Percentiles rank a stretch among this genome's conserved stretches.
phyloP scores from a whole-genome alignment of 2,888 invertebrate genomes.

The Drosophila ustulata region DNA sequence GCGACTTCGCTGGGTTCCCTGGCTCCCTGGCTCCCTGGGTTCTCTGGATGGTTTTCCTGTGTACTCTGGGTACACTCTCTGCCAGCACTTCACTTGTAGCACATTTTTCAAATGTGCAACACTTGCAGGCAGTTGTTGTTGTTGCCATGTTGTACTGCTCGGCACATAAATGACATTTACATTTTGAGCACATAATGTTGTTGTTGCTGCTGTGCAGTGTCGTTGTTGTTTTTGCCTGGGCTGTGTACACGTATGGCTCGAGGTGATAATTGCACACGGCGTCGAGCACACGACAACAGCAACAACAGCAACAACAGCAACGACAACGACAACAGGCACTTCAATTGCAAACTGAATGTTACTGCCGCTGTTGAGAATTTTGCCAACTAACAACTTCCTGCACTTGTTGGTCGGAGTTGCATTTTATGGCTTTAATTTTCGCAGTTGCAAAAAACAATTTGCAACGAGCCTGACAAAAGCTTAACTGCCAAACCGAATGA shows the following conservation, averaged over 20 bases:
- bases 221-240: constrained; percentile 44
- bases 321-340: constrained; percentile 42
- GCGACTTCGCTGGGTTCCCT: constrained; percentile 4
- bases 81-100: constrained; percentile 60
- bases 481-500: constrained; percentile 15
- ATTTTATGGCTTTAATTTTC: constrained; percentile 62
- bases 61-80: constrained; percentile 23
- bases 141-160: constrained; percentile 42
- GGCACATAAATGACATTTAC: constrained; percentile 74
- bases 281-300: constrained; percentile 52
- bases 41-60: constrained; percentile 24
- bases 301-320: constrained; percentile 17
- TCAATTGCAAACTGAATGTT: constrained; percentile 51
- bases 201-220: constrained; percentile 17
- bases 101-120: constrained; percentile 77
- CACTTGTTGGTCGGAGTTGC: constrained; percentile 38
- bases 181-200: constrained; percentile 73
- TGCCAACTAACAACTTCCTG: constrained; percentile 72
- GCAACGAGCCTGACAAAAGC: constrained; percentile 23
- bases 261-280: constrained; percentile 73
- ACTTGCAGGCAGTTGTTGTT: constrained; percentile 52
- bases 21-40: not conserved
- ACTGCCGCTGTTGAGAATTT: constrained; percentile 53
- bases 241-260: constrained; percentile 38
- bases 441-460: constrained; percentile 37